phyloP scores from a whole-genome alignment of 2,113 vertebrate genomes.

The Toxostoma redivivum region DNA sequence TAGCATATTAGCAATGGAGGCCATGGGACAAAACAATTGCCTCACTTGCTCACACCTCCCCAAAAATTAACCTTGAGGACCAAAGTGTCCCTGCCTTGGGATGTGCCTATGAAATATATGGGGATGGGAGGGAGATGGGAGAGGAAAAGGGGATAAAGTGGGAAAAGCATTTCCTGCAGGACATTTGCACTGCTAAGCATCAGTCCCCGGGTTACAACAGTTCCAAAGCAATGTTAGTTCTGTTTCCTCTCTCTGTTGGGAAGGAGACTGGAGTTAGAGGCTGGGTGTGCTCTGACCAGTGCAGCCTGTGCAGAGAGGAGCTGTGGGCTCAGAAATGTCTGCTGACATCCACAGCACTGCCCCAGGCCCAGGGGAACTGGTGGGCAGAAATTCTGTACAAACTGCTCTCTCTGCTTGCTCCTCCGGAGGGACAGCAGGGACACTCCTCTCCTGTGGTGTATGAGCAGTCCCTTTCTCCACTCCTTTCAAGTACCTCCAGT shows the following conservation, averaged over 20 bases:
- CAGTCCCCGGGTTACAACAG: neutral
- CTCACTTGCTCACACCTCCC: constrained; percentile 39
- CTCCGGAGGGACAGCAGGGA: neutral
- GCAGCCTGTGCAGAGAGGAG: neutral
- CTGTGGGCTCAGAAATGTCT: neutral
- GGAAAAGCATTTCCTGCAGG: neutral
- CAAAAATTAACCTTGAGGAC: neutral
- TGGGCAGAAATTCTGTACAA: neutral
- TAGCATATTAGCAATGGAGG: neutral
- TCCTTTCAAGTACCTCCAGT: neutral
- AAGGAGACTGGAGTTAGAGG: neutral
- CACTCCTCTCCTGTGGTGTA: neutral
- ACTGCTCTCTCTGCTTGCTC: neutral
- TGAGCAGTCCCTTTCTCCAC: neutral
- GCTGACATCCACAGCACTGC: neutral
- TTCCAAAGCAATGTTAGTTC: neutral
- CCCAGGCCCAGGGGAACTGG: neutral
- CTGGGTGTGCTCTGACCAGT: neutral
- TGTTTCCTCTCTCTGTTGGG: neutral
- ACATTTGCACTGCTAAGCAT: neutral
- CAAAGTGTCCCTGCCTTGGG: neutral
- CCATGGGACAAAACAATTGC: neutral
- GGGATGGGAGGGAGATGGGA: constrained; percentile 23
- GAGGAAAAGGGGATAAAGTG: neutral
- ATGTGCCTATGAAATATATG: neutral